Conservation (phyloP, 2,888 invertebrate species). For the Laothoe populi region DNA sequence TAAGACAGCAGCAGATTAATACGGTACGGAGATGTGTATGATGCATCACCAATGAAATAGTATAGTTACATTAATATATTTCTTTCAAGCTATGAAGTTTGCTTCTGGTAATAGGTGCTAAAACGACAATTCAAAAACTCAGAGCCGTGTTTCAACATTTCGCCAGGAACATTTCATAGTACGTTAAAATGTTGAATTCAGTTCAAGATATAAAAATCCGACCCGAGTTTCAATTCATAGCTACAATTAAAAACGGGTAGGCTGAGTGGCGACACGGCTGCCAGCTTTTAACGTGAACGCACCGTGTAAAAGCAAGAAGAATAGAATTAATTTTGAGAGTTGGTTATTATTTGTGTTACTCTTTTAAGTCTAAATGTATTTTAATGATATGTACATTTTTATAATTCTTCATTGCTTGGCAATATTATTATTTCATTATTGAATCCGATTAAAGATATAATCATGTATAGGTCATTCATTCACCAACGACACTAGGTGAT, state of each 20-base stretch:
- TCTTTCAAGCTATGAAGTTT: not conserved
- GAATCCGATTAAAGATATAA: too few relatives aligned
- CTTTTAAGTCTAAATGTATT: not conserved
- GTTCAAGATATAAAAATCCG: conserved; percentile 11
- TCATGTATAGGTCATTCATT: too few relatives aligned
- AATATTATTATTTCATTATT: too few relatives aligned
- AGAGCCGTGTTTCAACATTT: not conserved
- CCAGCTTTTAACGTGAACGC: conserved; percentile 5
- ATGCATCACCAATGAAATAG: not conserved
- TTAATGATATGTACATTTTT: not conserved
- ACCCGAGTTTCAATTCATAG: not conserved
- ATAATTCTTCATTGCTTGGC: not conserved
- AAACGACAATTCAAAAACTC: not conserved
- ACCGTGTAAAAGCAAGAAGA: conserved; percentile 7
- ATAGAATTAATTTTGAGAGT: conserved; percentile 14
- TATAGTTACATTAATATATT: not conserved
- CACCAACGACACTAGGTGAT: too few relatives aligned
- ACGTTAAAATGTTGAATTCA: conserved; percentile 6
- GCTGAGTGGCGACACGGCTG: not conserved
- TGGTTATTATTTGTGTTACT: conserved; percentile 1
- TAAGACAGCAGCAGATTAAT: too few relatives aligned
- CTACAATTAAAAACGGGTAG: conserved; percentile 16
- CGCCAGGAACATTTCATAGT: not conserved
- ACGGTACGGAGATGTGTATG: not conserved
- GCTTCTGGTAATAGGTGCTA: not conserved